Conservation (phyloP, 2,888 invertebrate genomes). For the Eledone cirrhosa region DNA sequence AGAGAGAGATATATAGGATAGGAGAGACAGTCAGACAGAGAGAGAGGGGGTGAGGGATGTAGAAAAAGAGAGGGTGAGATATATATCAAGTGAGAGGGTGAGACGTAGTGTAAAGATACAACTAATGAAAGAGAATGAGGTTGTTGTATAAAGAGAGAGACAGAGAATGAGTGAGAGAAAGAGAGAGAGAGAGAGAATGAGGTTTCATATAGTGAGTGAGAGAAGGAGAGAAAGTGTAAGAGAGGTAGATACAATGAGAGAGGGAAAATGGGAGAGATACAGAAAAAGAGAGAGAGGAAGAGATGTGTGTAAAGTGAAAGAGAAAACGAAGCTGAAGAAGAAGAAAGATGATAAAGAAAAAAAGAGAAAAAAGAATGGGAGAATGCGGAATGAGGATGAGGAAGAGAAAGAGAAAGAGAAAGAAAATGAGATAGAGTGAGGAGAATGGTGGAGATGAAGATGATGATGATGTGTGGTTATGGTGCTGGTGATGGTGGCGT, state of each 20-base stretch:
- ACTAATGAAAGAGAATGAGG: background rate
- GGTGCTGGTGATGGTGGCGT: background rate
- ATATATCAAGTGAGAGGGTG: background rate
- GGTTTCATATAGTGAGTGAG: background rate
- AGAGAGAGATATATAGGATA: background rate
- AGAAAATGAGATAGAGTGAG: background rate
- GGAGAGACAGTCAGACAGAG: background rate
- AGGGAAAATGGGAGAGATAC: background rate
- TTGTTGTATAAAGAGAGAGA: too few species aligned
- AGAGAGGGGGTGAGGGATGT: background rate
- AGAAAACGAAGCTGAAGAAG: background rate
- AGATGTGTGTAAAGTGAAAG: background rate
- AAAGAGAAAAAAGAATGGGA: background rate
- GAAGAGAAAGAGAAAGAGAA: background rate
- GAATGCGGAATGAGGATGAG: background rate
- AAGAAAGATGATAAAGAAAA: background rate
- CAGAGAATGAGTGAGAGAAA: too few species aligned
- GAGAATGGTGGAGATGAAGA: background rate
- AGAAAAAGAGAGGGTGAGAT: background rate
- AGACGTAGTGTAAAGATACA: background rate
- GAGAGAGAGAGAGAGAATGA: background rate
- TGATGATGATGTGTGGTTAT: too few species aligned
- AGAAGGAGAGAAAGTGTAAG: background rate
- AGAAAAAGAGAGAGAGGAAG: background rate
- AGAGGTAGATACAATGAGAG: background rate